Evolutionary conservation across 2,113 vertebrate species (phyloP).

Genomic region (Campylorhamphus procurvoides): DNA sequence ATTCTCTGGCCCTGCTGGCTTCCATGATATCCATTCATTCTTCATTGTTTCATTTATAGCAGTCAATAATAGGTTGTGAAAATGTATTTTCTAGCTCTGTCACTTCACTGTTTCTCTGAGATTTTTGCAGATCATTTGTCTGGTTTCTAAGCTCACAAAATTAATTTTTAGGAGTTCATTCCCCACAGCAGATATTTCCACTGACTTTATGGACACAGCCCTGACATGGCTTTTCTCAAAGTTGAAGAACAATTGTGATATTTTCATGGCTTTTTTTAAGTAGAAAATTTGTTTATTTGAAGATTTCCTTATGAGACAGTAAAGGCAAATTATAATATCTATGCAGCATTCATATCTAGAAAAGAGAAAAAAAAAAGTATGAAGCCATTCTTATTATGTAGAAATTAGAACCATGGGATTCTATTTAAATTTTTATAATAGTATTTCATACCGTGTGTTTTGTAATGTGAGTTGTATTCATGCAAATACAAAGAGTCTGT

Average conservation of each 20-base stretch:
- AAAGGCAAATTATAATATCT: neutral
- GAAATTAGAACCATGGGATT: neutral
- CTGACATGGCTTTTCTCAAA: neutral
- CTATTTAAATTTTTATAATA: neutral
- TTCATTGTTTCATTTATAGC: neutral
- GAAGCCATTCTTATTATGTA: neutral
- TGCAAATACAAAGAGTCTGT: neutral
- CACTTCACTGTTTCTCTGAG: neutral
- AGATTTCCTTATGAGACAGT: neutral
- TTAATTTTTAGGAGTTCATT: neutral
- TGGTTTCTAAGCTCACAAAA: neutral
- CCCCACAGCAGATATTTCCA: neutral
- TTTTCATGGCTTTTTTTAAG: neutral
- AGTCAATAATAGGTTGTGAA: neutral
- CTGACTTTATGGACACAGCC: neutral
- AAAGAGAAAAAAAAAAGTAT: neutral
- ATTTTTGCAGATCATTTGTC: neutral
- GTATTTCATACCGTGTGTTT: neutral
- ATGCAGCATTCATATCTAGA: neutral
- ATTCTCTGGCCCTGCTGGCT: neutral
- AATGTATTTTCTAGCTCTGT: neutral
- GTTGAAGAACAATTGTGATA: neutral
- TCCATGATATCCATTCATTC: neutral
- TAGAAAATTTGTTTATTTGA: neutral
- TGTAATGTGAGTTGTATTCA: neutral